These are phyloP conservation scores for Callionymus lyra DNA, from an alignment of 2,113 vertebrate genomes.

Conservation along the genomic window DNA sequence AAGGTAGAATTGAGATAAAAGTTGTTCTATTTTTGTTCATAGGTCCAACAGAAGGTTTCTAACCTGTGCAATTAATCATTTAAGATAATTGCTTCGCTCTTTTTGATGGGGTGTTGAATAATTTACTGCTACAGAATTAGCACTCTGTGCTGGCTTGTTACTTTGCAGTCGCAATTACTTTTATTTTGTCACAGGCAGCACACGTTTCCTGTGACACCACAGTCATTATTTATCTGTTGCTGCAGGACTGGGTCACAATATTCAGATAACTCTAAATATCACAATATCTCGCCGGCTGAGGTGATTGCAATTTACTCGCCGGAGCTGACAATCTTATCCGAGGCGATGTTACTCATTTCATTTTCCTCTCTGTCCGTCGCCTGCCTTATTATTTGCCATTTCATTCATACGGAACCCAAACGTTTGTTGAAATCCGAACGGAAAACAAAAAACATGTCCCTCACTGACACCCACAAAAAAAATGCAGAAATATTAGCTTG, in stretches of 20 bases:
- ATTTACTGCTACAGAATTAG: conserved; percentile 44
- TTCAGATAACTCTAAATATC: conserved; percentile 55
- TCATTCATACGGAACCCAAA: too few relatives aligned
- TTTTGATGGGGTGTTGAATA: conserved; percentile 40
- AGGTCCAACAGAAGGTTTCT: conserved; percentile 1
- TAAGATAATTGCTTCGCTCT: conserved; percentile 32
- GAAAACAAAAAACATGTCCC: not conserved
- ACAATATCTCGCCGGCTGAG: conserved; percentile 34
- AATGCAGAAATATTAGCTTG: conserved; percentile 41
- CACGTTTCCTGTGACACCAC: conserved; percentile 35
- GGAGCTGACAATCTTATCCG: not conserved
- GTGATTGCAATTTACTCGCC: conserved; percentile 42
- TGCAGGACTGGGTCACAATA: conserved; percentile 46
- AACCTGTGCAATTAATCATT: conserved; percentile 25
- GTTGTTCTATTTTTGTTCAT: conserved; percentile 28
- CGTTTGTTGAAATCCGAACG: too few relatives aligned
- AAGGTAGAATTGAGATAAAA: too few relatives aligned
- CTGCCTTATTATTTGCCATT: too few relatives aligned
- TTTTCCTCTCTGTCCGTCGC: too few relatives aligned
- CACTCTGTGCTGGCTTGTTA: conserved; percentile 19
- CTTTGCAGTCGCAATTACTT: conserved; percentile 36
- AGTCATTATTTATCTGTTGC: conserved; percentile 50
- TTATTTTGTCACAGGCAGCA: conserved; percentile 19
- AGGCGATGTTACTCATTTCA: too few relatives aligned
- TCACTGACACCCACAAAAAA: conserved; percentile 34